phyloP scores from a whole-genome alignment of 2,888 invertebrate genomes.

The Lymantria dispar region DNA sequence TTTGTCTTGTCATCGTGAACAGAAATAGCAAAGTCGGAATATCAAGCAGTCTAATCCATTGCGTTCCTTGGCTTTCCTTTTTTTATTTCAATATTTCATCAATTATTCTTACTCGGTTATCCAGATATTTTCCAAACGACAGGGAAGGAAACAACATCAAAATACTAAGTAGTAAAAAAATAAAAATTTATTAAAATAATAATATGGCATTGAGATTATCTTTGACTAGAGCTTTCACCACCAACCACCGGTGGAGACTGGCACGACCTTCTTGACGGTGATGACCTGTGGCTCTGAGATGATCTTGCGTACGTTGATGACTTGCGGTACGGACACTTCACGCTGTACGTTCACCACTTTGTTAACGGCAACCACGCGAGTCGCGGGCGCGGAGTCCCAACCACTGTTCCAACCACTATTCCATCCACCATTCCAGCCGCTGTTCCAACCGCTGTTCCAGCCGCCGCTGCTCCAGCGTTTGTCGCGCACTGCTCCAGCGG shows the following conservation, averaged over 20 bases:
- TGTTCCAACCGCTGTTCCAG: not conserved
- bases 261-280: constrained; percentile 43
- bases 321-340: constrained; percentile 44
- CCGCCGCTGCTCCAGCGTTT: constrained; percentile 14
- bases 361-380: constrained; percentile 41
- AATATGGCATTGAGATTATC: too few relatives aligned
- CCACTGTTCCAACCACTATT: constrained; percentile 10
- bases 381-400: constrained; percentile 24
- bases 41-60: too few relatives aligned
- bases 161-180: too few relatives aligned
- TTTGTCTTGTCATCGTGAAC: too few relatives aligned
- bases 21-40: too few relatives aligned
- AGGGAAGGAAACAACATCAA: too few relatives aligned
- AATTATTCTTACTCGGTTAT: too few relatives aligned
- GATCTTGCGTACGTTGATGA: constrained; percentile 45
- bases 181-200: too few relatives aligned
- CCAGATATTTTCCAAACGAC: too few relatives aligned
- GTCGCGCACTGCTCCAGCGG: constrained; percentile 19
- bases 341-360: constrained; percentile 48
- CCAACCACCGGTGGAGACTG: constrained; percentile 7
- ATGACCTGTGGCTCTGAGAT: constrained; percentile 56
- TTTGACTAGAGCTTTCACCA: too few relatives aligned
- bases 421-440: constrained; percentile 3
- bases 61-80: too few relatives aligned
- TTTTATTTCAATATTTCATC: too few relatives aligned